These are phyloP conservation scores for Anorthoa munda DNA, from an alignment of 2,888 invertebrate genomes.

Conservation along the genomic window DNA sequence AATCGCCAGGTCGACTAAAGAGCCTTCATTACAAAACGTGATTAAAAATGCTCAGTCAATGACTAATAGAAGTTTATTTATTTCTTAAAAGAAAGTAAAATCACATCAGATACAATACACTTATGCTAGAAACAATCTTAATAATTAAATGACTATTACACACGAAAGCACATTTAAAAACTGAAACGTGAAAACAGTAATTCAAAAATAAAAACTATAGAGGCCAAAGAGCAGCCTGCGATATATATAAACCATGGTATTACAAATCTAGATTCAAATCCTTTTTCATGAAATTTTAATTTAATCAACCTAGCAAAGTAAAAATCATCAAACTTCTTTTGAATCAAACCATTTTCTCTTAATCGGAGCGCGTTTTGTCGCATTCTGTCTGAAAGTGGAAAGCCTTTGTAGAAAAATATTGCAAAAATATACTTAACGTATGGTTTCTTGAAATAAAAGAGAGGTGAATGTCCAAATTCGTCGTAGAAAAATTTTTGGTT, in stretches of 20 bases:
- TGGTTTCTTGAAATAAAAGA: not conserved
- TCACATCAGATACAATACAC: no score
- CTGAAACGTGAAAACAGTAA: not conserved
- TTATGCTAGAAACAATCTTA: no score
- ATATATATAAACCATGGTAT: not conserved
- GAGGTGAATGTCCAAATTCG: not conserved
- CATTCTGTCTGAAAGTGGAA: slow-evolving; percentile 40
- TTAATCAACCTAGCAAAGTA: not conserved
- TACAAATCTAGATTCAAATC: not conserved
- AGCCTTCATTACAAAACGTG: no score
- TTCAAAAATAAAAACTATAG: not conserved
- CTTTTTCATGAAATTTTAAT: not conserved
- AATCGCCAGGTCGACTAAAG: no score
- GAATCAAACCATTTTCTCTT: slow-evolving; percentile 46
- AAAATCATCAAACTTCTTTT: slow-evolving; percentile 35
- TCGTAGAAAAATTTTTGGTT: not conserved
- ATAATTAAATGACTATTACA: no score
- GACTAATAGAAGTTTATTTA: no score
- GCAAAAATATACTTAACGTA: slow-evolving; percentile 16
- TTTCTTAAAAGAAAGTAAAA: no score
- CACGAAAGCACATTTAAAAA: not conserved
- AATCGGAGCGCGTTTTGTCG: slow-evolving; percentile 31
- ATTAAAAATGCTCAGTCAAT: no score
- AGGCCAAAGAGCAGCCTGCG: not conserved
- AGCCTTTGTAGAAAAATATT: slow-evolving; percentile 55